These are phyloP conservation scores for Ferrisia virgata DNA, from an alignment of 2,888 invertebrate species.

Conservation along the genomic window DNA sequence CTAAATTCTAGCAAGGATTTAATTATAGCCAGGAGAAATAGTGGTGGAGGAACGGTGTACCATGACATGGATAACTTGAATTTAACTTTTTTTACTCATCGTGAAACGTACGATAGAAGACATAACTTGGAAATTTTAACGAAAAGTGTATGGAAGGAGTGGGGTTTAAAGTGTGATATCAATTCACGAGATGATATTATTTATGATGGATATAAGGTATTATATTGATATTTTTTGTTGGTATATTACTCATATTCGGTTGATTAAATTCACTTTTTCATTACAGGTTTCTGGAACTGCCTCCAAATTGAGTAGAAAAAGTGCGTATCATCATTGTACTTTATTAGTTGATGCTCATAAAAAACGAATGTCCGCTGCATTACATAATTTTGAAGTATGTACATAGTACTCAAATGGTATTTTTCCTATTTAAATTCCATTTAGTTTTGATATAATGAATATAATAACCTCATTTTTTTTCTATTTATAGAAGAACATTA, in stretches of 20 bases:
- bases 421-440: neutral
- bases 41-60: slow-evolving; percentile 95
- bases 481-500: slow-evolving; percentile 66
- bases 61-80: slow-evolving; percentile 93
- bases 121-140: slow-evolving; percentile 85
- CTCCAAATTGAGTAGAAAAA: slow-evolving; percentile 79
- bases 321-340: slow-evolving; percentile 97
- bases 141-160: slow-evolving; percentile 75
- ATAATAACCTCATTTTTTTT: too few relatives aligned
- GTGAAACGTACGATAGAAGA: slow-evolving; percentile 77
- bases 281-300: slow-evolving; percentile 90
- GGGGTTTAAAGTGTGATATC: slow-evolving; percentile 72
- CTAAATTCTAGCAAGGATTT: slow-evolving; percentile 67
- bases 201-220: slow-evolving; percentile 73
- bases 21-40: slow-evolving; percentile 79
- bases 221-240: neutral
- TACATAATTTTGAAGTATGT: slow-evolving; percentile 75
- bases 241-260: neutral
- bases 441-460: neutral
- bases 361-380: slow-evolving; percentile 66
- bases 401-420: neutral
- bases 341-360: slow-evolving; percentile 84
- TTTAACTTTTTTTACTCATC: slow-evolving; percentile 83
- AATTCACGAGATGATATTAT: slow-evolving; percentile 84
- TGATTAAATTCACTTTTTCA: slow-evolving; percentile 48